Evolutionary conservation across 2,113 vertebrate genomes (phyloP).

Genomic region (Ploceus nigricollis): DNA sequence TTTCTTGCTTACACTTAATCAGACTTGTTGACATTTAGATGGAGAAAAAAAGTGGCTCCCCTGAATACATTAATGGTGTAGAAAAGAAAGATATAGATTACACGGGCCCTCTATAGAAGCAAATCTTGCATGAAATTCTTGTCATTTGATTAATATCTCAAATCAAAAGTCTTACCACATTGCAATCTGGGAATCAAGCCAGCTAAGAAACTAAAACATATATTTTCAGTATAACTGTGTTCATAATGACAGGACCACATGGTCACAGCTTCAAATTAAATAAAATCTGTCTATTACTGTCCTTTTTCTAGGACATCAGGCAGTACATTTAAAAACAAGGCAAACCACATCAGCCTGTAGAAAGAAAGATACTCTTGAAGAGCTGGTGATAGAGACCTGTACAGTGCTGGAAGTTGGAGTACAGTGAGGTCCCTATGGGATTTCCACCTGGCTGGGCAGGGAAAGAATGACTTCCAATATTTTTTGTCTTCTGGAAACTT

Average conservation of each 20-base stretch:
- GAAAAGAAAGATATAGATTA: conserved; percentile 62
- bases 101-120: background rate
- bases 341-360: background rate
- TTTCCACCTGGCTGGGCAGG: background rate
- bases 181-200: conserved; percentile 55
- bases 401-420: background rate
- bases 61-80: conserved; percentile 40
- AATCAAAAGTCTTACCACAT: conserved; percentile 57
- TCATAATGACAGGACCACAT: conserved; percentile 42
- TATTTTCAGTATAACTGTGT: conserved; percentile 40
- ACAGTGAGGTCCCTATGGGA: background rate
- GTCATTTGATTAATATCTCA: conserved; percentile 56
- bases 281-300: background rate
- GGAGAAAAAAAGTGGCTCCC: background rate
- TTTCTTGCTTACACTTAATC: conserved; percentile 60
- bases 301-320: background rate
- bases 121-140: conserved; percentile 26
- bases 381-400: background rate
- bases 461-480: background rate
- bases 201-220: conserved; percentile 46
- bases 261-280: conserved; percentile 40
- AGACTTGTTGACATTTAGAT: conserved; percentile 62
- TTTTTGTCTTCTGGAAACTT: background rate
- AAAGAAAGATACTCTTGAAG: background rate
- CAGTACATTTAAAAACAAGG: background rate